Percentiles rank a stretch among this genome's conserved stretches.
phyloP scores from a whole-genome alignment of 2,113 vertebrate genomes.

The Rhinopithecus roxellana region DNA sequence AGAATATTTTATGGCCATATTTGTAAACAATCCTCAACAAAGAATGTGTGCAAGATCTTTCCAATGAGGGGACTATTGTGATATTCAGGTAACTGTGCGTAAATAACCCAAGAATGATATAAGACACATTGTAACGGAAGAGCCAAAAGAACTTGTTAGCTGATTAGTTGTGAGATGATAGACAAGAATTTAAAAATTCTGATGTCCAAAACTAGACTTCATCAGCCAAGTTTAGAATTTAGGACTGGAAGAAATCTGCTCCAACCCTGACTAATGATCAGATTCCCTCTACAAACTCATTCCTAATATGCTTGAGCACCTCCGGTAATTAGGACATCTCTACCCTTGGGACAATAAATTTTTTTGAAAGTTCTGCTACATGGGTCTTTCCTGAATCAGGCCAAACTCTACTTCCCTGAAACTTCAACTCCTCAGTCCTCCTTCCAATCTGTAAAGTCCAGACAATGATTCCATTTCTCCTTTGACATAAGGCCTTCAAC shows the following conservation, averaged over 20 bases:
- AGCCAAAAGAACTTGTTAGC: not conserved
- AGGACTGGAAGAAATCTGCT: not conserved
- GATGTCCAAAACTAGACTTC: not conserved
- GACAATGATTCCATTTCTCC: not conserved
- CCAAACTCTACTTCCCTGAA: not conserved
- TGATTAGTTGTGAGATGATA: not conserved
- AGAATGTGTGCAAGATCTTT: not conserved
- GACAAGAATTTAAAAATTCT: not conserved
- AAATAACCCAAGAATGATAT: not conserved
- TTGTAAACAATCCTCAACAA: conserved; percentile 11
- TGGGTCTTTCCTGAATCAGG: not conserved
- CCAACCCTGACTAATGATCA: not conserved
- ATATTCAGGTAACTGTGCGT: not conserved
- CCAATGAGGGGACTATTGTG: not conserved
- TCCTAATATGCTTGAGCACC: not conserved
- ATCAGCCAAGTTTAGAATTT: not conserved
- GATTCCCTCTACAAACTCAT: not conserved
- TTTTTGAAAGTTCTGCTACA: not conserved
- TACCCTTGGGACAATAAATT: not conserved
- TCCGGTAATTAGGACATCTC: not conserved
- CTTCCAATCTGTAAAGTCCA: not conserved
- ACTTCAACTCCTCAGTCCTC: not conserved
- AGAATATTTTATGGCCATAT: not conserved
- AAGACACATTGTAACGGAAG: not conserved
- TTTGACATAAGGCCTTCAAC: not conserved